A percentile compares a stretch with the other conserved stretches of the same genome.
phyloP scores from a whole-genome alignment of 2,797 vertebrate species.

The Cuniculus paca region DNA sequence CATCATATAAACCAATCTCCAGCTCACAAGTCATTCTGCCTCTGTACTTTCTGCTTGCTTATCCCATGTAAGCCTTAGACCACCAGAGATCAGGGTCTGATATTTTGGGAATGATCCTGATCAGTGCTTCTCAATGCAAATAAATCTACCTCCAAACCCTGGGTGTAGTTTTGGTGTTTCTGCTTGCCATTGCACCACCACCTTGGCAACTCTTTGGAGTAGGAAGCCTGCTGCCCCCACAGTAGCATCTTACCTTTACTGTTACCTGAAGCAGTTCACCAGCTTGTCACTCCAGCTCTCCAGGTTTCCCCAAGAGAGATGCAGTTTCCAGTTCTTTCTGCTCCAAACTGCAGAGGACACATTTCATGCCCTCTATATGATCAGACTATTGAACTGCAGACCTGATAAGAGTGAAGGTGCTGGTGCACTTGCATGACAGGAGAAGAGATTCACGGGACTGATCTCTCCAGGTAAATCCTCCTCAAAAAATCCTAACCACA shows the following conservation, averaged over 20 bases:
- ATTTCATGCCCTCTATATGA: background rate
- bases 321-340: background rate
- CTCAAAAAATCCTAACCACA: background rate
- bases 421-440: background rate
- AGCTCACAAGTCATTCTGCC: background rate
- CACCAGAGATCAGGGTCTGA: background rate
- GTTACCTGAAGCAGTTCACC: background rate
- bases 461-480: background rate
- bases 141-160: background rate
- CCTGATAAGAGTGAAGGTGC: background rate
- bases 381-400: background rate
- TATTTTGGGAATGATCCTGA: background rate
- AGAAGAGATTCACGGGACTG: background rate
- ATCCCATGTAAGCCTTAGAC: background rate
- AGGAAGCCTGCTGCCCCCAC: background rate
- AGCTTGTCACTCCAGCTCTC: background rate
- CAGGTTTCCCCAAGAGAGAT: background rate
- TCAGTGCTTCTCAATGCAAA: background rate
- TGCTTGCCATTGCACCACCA: background rate
- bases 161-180: background rate
- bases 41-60: background rate
- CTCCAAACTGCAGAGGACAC: background rate
- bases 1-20: background rate
- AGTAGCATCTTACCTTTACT: background rate
- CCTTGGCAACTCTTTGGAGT: background rate